A percentile compares a stretch with the other conserved stretches of the same genome.
phyloP scores from a whole-genome alignment of 1,140 invertebrate genomes.

The Rhagoletis zephyria region DNA sequence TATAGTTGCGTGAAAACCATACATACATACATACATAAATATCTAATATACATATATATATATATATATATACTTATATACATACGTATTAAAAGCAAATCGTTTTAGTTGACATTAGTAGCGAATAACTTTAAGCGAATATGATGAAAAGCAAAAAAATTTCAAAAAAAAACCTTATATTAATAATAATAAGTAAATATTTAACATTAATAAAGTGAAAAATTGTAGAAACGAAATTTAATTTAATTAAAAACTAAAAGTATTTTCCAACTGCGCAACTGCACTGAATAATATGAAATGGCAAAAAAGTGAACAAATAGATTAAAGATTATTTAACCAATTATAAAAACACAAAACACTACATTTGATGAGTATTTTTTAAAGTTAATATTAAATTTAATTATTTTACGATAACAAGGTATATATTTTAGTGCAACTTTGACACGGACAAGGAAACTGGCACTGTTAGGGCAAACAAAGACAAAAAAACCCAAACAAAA shows the following conservation, averaged over 20 bases:
- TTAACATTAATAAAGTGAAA: conserved; percentile 7
- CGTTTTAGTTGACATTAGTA: conserved; percentile 48
- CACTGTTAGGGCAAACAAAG: background rate
- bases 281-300: conserved; percentile 42
- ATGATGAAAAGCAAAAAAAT: conserved; percentile 45
- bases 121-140: conserved; percentile 61
- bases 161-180: background rate
- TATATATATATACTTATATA: background rate
- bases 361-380: conserved; percentile 53
- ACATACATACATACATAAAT: no score
- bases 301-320: conserved; percentile 45
- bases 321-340: background rate
- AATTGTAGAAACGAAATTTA: conserved; percentile 39
- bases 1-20: conserved; percentile 55
- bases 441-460: conserved; percentile 10
- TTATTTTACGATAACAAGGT: background rate
- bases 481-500: conserved; percentile 46
- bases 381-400: conserved; percentile 49
- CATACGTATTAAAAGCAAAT: conserved; percentile 10
- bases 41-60: no score
- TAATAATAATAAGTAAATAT: conserved; percentile 39
- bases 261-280: conserved; percentile 42
- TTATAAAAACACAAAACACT: conserved; percentile 16
- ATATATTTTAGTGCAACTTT: conserved; percentile 49
- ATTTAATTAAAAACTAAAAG: conserved; percentile 38